Evolutionary conservation across 37 sponge, comb jelly and placozoan genomes (phyloP).

Genomic region (Axinella damicornis): DNA sequence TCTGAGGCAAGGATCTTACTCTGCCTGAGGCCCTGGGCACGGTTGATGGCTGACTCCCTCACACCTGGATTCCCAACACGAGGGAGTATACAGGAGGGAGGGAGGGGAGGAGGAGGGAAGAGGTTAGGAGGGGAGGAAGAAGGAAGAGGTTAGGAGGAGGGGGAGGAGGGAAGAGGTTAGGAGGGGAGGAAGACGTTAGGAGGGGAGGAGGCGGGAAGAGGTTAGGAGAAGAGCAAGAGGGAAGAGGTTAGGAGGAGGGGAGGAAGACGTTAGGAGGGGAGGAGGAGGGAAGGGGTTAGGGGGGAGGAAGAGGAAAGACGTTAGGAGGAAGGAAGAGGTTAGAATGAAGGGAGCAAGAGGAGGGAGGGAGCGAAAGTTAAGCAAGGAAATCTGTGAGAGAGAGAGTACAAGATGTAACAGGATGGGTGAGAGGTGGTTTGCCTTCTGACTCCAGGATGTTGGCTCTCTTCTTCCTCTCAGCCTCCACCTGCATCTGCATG

Average conservation of each 20-base stretch:
- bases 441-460: constrained; percentile 96
- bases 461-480: constrained; percentile 98
- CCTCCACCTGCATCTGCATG: constrained; percentile 99
- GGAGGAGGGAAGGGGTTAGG: too few relatives aligned
- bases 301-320: too few relatives aligned
- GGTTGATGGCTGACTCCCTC: constrained; percentile 85
- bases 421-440: neutral
- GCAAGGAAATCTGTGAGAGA: neutral
- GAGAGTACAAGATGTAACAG: neutral
- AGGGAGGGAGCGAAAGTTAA: too few relatives aligned
- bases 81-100: neutral
- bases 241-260: too few relatives aligned
- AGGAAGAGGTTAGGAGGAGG: too few relatives aligned
- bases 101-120: too few relatives aligned
- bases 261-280: too few relatives aligned
- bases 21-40: constrained; percentile 87
- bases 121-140: too few relatives aligned
- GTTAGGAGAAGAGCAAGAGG: too few relatives aligned
- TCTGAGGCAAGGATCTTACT: constrained; percentile 94
- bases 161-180: neutral
- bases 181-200: neutral
- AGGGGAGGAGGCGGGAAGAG: too few relatives aligned
- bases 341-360: too few relatives aligned
- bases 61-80: constrained; percentile 44
- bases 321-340: too few relatives aligned